Percentiles rank a stretch among this genome's conserved stretches.
phyloP scores from a whole-genome alignment of 2,113 vertebrate genomes.

The Eira barbara region DNA sequence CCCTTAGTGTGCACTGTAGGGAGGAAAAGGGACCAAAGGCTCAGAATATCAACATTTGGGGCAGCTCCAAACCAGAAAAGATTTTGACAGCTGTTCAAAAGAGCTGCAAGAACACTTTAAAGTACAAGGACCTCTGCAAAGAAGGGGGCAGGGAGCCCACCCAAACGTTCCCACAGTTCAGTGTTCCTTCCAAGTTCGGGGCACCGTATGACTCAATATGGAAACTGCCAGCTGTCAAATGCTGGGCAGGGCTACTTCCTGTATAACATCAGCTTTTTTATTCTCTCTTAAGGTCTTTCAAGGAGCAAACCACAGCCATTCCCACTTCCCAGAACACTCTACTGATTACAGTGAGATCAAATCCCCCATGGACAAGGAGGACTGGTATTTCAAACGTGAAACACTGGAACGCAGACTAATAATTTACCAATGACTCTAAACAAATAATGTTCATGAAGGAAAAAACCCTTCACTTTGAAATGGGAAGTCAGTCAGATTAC shows the following conservation, averaged over 20 bases:
- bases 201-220: slow-evolving; percentile 39
- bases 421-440: slow-evolving; percentile 72
- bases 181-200: background rate
- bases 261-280: slow-evolving; percentile 33
- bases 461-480: background rate
- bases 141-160: slow-evolving; percentile 31
- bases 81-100: slow-evolving; percentile 48
- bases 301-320: slow-evolving; percentile 75
- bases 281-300: slow-evolving; percentile 75
- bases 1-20: background rate
- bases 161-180: slow-evolving; percentile 60
- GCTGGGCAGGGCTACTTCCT: slow-evolving; percentile 59
- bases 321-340: slow-evolving; percentile 79
- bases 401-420: slow-evolving; percentile 73
- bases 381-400: slow-evolving; percentile 80
- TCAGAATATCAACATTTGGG: slow-evolving; percentile 23
- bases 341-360: slow-evolving; percentile 73
- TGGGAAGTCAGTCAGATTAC: background rate
- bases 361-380: slow-evolving; percentile 79
- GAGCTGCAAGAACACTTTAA: background rate
- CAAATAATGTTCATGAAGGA: slow-evolving; percentile 50
- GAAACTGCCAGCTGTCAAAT: slow-evolving; percentile 62
- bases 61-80: slow-evolving; percentile 26
- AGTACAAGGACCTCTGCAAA: slow-evolving; percentile 22
- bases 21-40: background rate